Evolutionary conservation across 30 jellyfish, hydroid and myxozoan genomes (phyloP), one percentile per base, ranked within the genome.

Genomic region (Chrysaora quinquecirrha): DNA sequence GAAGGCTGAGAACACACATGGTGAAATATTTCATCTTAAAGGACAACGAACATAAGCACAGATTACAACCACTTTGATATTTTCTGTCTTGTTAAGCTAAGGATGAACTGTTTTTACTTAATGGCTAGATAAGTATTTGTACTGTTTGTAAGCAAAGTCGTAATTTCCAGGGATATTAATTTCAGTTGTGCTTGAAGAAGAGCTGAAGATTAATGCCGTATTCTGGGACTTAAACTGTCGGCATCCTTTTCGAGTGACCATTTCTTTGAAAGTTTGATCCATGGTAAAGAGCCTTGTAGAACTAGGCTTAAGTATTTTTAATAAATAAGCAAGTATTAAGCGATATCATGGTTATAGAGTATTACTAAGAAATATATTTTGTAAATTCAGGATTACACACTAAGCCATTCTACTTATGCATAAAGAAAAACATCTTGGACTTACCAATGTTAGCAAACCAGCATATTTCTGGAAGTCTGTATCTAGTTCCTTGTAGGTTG

Each of bases 401-500:
- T 58, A 82, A 82, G 92, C 92, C 92, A 46, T 43, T 56, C 54
- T 34, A 69, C 35, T 56, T 32, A 58, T 60, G 19, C 80, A 29
- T 30, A 52, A 34, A 74, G 34, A 35, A 84, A 71, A 48, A 3
- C 33, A 11, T 3, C 2, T 34, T 73, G 27, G 48, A 83, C 96
- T 46, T 89, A 95, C 99, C 97, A 95, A 77, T 18, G 97, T 78
- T 11, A 95, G 91, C 19, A 95, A 90, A 19, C 99, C 99, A n/a
- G 99, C 95, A 61, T 95, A 97, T 76, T 95, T 95, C 74, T 95
- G 98, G 64, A 88, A 95, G 67, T 87, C 99, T 18, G 94, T 90
- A 78, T 95, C 99, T 56, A 95, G 96, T 64, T 95, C 99, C 68
- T 87, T 87, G 96, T 88, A 95, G n/a, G 99, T 95, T 20, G 99